phyloP scores from a whole-genome alignment of 2,113 vertebrate genomes.

The Upupa epops region DNA sequence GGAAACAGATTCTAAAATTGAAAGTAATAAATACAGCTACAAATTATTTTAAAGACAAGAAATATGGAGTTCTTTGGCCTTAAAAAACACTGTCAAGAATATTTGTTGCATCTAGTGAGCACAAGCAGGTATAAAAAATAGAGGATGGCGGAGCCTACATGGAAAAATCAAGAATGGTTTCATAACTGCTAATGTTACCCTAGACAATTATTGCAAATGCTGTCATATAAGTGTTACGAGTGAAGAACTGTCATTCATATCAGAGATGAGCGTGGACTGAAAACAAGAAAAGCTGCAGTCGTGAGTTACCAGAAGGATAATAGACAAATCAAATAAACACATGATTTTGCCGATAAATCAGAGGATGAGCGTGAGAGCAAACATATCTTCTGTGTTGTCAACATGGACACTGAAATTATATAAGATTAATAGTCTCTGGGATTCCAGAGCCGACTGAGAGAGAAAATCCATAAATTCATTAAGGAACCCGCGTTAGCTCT shows the following conservation, averaged over 20 bases:
- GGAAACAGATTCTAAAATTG: background rate
- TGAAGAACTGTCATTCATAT: background rate
- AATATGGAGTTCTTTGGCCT: background rate
- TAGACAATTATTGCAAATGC: background rate
- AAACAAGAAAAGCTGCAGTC: background rate
- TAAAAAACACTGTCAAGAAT: background rate
- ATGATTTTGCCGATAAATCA: background rate
- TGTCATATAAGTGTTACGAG: background rate
- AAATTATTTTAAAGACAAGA: background rate
- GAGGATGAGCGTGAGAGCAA: background rate
- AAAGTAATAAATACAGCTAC: background rate
- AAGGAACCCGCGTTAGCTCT: slow-evolving; percentile 30
- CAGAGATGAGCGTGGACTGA: background rate
- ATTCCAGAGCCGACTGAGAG: slow-evolving; percentile 26
- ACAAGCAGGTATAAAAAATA: background rate
- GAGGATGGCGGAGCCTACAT: background rate
- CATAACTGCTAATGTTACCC: background rate
- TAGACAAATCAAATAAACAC: background rate
- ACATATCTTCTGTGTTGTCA: background rate
- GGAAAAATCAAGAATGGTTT: background rate
- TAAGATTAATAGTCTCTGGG: slow-evolving; percentile 41
- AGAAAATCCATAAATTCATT: slow-evolving; percentile 70
- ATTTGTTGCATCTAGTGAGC: background rate
- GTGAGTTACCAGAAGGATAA: background rate
- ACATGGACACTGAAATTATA: slow-evolving; percentile 31